Base-by-base conservation (phyloP, 1,140 invertebrate genomes). In the Adoxophyes honmai region DNA sequence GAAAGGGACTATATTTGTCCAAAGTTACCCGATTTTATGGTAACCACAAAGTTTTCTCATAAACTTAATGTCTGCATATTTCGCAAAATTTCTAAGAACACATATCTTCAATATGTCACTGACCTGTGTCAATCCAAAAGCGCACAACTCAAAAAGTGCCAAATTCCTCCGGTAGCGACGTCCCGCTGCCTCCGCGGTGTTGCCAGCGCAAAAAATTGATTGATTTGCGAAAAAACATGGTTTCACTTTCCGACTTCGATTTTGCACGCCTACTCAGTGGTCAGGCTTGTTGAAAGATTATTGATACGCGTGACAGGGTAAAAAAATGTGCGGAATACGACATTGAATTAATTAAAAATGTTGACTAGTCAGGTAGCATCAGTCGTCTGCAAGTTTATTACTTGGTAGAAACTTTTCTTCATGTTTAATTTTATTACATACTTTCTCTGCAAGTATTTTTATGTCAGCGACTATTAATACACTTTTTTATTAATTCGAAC, bases 131-230 rank as follows among this genome's bases (percentile, higher is more conserved):
- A 68, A 68, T 55, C 18, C 21, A 33, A 35, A 34, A 38, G 14
- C 54, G 62, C 9, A 34, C 36, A 59, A 57, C 48, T 55, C 57
- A 70, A 72, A 70, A 71, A 69, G 58, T 62, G 10, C 57, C 54
- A 55, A 73, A 75, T 67, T 69, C 62, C 53, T 72, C 71, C 73
- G 66, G 78, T 78, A 78, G 78, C 78, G 77, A 62, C 60, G 52
- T 68, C 77, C 77, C 71, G 81, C 69, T 57, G 68, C 71, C 68
- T 66, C 73, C 64, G 64, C 64, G 54, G 68, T 55, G 67, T 62
- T 66, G 60, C 39, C 44, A 73, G 28, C 44, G 52, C 39, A 21
- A 60, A 70, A 77, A 81, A 62, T 53, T 70, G 75, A 82, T 81
- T 62, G 75, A 76, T 81, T 69, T 52, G 52, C 38, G 53, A 66